Evolutionary conservation across 2,888 invertebrate genomes (phyloP).

Genomic region (Rutpela maculata): DNA sequence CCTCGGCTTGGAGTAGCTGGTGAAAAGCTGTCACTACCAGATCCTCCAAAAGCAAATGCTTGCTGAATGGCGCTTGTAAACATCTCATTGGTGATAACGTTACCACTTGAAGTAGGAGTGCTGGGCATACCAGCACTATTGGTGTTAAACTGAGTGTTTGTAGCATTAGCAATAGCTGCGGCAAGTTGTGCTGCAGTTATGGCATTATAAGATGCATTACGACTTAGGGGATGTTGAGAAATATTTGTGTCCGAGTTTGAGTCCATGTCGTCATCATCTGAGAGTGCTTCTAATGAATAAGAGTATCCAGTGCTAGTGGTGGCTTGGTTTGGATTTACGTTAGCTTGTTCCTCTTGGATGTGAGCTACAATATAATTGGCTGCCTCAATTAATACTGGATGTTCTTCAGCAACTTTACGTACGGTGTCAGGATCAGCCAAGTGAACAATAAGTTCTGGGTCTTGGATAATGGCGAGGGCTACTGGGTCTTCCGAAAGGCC

Average conservation of each 20-base stretch:
- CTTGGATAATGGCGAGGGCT: constrained; percentile 84
- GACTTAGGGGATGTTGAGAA: constrained; percentile 63
- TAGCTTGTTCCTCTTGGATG: constrained; percentile 74
- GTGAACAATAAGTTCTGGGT: constrained; percentile 84
- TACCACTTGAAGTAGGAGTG: constrained; percentile 49
- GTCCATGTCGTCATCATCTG: constrained; percentile 78
- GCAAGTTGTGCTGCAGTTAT: constrained; percentile 86
- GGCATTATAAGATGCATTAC: constrained; percentile 72
- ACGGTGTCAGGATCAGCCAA: constrained; percentile 82
- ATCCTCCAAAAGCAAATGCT: constrained; percentile 74
- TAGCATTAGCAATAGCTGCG: constrained; percentile 82
- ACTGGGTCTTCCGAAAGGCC: constrained; percentile 83
- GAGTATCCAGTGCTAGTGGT: constrained; percentile 75
- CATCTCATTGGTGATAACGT: constrained; percentile 84
- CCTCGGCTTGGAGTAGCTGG: constrained; percentile 38
- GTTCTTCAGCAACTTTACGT: constrained; percentile 80
- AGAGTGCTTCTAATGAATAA: constrained; percentile 76
- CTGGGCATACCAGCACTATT: constrained; percentile 62
- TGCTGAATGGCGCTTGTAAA: constrained; percentile 87
- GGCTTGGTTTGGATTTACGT: constrained; percentile 76
- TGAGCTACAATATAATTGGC: constrained; percentile 80
- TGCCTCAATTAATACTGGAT: constrained; percentile 83
- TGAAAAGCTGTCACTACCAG: constrained; percentile 43
- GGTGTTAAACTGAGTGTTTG: constrained; percentile 66
- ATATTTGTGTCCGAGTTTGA: constrained; percentile 68